Base-by-base conservation (phyloP, 37 sponge, comb jelly and placozoan species). In the Diacarnus erythraeanus region DNA sequence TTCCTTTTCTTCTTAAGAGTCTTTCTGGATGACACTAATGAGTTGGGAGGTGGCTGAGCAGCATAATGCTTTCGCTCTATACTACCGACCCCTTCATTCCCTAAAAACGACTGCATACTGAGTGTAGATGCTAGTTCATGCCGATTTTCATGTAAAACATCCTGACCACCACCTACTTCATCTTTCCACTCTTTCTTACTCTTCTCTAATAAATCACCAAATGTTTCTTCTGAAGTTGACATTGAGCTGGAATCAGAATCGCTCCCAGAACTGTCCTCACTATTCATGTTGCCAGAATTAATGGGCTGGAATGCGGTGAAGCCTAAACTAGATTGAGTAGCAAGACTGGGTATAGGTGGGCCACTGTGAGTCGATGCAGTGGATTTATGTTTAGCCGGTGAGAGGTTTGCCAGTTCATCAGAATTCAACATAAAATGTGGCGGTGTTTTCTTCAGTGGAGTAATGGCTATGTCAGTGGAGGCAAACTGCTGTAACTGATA, bases 371-470 rank as follows among this genome's bases (percentile, higher is more conserved):
- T 17, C 20, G 74, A 21, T 31, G 22, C 3, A 10, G 60, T 18
- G n/a, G n/a, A n/a, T n/a, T n/a, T n/a, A 3, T 20, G 57, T 1
- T 17, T 37, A 57, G 82, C 51, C 17, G 71, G 81, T 36, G 73
- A 64, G 36, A 72, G 74, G 56, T 64, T 72, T 23, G 82, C 73
- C 23, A 60, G 5, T 22, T 81, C 81, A 23, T 71, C 73, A 31
- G 64, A 17, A 2, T 8, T 29, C 12, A 18, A 3, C 5, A 33
- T 22, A 2, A 56, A 35, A 29, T 39, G 77, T 4, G 85, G 78
- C 2, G 78, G 85, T 2, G 85, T 77, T 59, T 59, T 84, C 64
- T 84, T 84, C 42, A 84, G 71, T 3, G 85, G 78, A 30, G 84
- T 84, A 51, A 84, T 70, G 17, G 69, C 39, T n/a, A 18, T 21